Evolutionary conservation across 1,140 invertebrate genomes (phyloP), one percentile per base, ranked within the genome.

Genomic region (Zaprionus tsacasi): DNA sequence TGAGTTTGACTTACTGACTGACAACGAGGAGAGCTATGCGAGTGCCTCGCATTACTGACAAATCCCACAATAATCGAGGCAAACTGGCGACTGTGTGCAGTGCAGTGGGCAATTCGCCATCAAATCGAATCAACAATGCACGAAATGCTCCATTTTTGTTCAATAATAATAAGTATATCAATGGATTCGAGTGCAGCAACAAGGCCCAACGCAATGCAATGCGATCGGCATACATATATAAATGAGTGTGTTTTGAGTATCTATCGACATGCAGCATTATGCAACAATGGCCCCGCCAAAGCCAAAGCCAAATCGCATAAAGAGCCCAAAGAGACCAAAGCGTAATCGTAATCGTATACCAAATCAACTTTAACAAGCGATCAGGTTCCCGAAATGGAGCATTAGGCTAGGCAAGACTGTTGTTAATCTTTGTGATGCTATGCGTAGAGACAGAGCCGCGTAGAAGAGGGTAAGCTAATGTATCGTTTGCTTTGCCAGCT

Each of bases 301-400:
- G 57, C 50, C 38, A 68, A 68, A 68, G 52, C 56, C 48, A 54
- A 73, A 57, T 21, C 64, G 33, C 25, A 64, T 55, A 33, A 55
- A 30, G 52, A 55, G 8, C 40, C 36, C 36, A 58, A 58, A 25
- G 27, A 58, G 35, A 64, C n/a, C 65, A 17, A 48, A 72, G 40
- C 40, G 58, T 57, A 70, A 78, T 78, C 71, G 74, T 74, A 85
- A 86, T 75, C 70, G 45, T 75, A 81, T 78, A 75, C 73, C 61
- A 66, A 82, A 76, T 72, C 67, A 76, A 66, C 82, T 64, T 67
- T 15, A 67, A 54, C 55, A 40, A 58, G 70, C 70, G 61, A 25
- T 45, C 36, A 59, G 21, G 21, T 68, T 67, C 67, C 68, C 52
- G 11, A 55, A 67, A 54, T 73, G 59, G 70, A 76, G 64, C 67